Conservation (phyloP, 1,140 invertebrate species). For the Nasonia longicornis region DNA sequence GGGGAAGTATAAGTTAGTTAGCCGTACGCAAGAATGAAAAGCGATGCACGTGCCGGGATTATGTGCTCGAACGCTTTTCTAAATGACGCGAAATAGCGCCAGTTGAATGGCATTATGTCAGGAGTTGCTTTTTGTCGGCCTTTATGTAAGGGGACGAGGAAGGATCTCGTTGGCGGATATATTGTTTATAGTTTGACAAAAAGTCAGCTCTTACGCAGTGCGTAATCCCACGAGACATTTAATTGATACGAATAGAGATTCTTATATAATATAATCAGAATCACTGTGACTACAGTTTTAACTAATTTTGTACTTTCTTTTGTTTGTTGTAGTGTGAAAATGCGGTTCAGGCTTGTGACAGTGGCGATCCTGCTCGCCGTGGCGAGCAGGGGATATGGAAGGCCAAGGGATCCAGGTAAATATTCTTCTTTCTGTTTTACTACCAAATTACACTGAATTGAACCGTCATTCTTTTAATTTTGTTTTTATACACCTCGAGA, state of each 20-base stretch:
- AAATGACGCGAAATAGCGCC: not conserved
- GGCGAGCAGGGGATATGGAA: conserved; percentile 56
- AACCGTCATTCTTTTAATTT: too few relatives aligned
- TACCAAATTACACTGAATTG: too few relatives aligned
- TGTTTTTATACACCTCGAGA: too few relatives aligned
- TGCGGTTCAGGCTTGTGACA: conserved; percentile 58
- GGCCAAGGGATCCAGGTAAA: conserved; percentile 63
- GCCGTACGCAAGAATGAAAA: too few relatives aligned
- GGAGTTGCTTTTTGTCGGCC: not conserved
- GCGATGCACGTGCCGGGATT: not conserved
- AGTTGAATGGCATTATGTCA: not conserved
- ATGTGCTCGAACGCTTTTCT: not conserved
- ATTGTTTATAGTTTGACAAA: not conserved
- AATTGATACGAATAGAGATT: not conserved
- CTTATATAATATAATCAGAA: not conserved
- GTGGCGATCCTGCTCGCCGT: conserved; percentile 57
- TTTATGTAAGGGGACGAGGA: not conserved
- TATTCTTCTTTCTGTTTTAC: not conserved
- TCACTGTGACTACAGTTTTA: not conserved
- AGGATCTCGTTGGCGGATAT: too few relatives aligned
- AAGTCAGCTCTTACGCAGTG: not conserved
- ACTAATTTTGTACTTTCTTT: conserved; percentile 24
- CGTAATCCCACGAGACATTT: not conserved
- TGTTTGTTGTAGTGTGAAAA: conserved; percentile 63
- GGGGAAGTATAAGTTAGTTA: not conserved